Evolutionary conservation across 2,888 invertebrate genomes (phyloP), one percentile per base, ranked within the genome.

Genomic region (Parnassius orleans): DNA sequence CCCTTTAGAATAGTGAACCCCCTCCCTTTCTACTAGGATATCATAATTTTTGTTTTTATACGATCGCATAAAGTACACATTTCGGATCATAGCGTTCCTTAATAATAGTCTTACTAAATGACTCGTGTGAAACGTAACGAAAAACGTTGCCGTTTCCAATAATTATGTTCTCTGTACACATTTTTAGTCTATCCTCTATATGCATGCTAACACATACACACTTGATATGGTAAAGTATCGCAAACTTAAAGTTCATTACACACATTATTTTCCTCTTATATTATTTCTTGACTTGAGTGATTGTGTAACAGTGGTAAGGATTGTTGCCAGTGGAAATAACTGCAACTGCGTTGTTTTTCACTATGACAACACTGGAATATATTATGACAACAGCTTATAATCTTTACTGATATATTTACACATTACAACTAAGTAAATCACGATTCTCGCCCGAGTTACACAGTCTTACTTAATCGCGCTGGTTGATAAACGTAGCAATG

Each of bases 11-110:
- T 75, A 75, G 69, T 65, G 63, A 61, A 70, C 66, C 68, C 53
- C 55, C 57, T 66, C 19, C 51, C 59, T 43, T 61, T 64, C 64
- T 53, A 10, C 0, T 46, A 66, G 73, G 69, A 75, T 76, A 87
- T 90, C 90, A 90, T 90, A 89, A 90, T 89, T 90, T 90, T 89
- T 80, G 77, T 86, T 89, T 89, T 88, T 88, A 87, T 89, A 82
- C 76, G 69, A 69, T 71, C 72, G 70, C 78, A 72, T 77, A 73
- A 74, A 73, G 68, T 68, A 58, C 44, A 53, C 59, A 50, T 43
- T 48, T 9, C 9, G 12, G 24, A 11, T 54, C 52, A 43, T 60
- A 33, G 43, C 51, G 60, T 66, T 63, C 65, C 69, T 69, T 79
- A 81, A 84, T 86, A 83, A 84, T 86, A 87, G 87, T 88, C 87